A percentile compares a stretch with the other conserved stretches of the same genome.
phyloP scores from a whole-genome alignment of 1,140 invertebrate genomes.

The Drosophila asahinai region DNA sequence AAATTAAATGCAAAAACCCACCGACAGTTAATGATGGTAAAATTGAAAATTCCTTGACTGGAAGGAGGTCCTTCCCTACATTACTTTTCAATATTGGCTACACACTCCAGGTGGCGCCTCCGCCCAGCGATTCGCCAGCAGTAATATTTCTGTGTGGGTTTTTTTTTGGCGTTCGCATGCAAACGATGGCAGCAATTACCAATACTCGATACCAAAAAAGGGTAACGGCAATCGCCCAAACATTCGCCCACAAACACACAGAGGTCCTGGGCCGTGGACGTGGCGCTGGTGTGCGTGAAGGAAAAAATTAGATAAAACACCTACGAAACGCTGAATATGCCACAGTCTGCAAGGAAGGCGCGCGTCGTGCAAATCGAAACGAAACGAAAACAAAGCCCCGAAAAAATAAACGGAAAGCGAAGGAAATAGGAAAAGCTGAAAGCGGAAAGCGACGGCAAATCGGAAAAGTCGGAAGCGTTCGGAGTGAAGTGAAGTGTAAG shows the following conservation, averaged over 20 bases:
- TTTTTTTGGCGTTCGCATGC: constrained; percentile 76
- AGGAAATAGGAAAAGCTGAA: constrained; percentile 29
- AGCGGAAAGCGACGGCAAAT: constrained; percentile 24
- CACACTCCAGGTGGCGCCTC: constrained; percentile 9
- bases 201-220: constrained; percentile 76
- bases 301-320: constrained; percentile 85
- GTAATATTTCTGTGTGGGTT: constrained; percentile 45
- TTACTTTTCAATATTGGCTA: constrained; percentile 25
- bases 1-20: constrained; percentile 13
- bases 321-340: constrained; percentile 78
- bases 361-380: constrained; percentile 64
- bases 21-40: constrained; percentile 27
- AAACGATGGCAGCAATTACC: constrained; percentile 74
- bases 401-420: constrained; percentile 10
- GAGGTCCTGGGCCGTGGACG: neutral
- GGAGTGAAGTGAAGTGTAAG: constrained; percentile 23
- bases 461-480: constrained; percentile 14
- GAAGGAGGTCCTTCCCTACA: neutral
- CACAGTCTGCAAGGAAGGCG: constrained; percentile 79
- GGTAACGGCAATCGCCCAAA: constrained; percentile 63
- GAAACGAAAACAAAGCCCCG: constrained; percentile 22
- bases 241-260: constrained; percentile 34
- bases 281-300: constrained; percentile 61
- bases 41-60: constrained; percentile 29
- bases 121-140: constrained; percentile 42